Conservation (phyloP, 2,888 invertebrate genomes). For the Meghimatium bilineatum region DNA sequence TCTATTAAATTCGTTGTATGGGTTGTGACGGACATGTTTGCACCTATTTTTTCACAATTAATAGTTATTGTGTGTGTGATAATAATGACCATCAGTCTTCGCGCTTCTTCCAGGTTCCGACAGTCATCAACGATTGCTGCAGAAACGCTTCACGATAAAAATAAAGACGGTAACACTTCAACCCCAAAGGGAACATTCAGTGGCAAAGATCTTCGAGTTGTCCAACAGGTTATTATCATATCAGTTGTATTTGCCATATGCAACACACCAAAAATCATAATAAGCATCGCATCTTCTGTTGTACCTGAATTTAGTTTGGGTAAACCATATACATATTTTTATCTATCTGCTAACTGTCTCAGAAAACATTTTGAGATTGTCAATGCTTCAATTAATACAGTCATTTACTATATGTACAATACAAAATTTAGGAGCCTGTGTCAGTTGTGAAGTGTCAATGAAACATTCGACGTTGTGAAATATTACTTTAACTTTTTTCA, state of each 20-base stretch:
- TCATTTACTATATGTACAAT: slow-evolving; percentile 8
- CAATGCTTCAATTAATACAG: background rate
- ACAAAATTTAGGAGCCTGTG: slow-evolving; percentile 22
- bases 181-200: background rate
- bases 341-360: background rate
- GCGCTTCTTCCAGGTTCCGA: background rate
- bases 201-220: too few species aligned
- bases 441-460: too few species aligned
- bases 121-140: background rate
- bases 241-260: background rate
- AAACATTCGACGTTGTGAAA: too few species aligned
- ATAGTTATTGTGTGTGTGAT: background rate
- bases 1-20: background rate
- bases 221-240: background rate
- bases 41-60: background rate
- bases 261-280: slow-evolving; percentile 15
- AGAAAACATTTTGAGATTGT: background rate
- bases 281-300: background rate
- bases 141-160: background rate
- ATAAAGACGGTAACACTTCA: background rate
- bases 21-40: background rate
- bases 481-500: too few species aligned
- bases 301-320: background rate
- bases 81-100: background rate
- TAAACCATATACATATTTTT: background rate